These are phyloP conservation scores for Phataginus tetradactyla DNA, from an alignment of 2,797 vertebrate species.

Conservation along the genomic window DNA sequence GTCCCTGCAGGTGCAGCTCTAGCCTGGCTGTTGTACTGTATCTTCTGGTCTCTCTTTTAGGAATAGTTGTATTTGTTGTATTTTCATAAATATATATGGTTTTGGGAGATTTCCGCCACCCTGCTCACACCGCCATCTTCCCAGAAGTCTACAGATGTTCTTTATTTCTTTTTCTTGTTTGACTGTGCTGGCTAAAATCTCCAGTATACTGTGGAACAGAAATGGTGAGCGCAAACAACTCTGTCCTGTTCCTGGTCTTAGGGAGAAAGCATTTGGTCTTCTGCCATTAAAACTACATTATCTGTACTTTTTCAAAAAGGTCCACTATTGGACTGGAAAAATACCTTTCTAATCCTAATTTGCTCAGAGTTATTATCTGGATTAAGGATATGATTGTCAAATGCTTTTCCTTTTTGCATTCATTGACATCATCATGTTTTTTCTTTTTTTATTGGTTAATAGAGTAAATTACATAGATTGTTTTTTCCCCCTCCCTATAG, in stretches of 20 bases:
- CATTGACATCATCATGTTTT: background rate
- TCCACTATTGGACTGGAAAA: background rate
- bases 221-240: background rate
- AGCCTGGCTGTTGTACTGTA: too few relatives aligned
- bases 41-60: too few relatives aligned
- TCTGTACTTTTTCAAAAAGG: background rate
- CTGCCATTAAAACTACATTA: background rate
- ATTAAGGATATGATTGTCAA: background rate
- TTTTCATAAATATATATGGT: too few relatives aligned
- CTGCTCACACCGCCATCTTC: too few relatives aligned
- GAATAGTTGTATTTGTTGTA: too few relatives aligned
- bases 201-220: background rate
- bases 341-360: background rate
- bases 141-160: background rate
- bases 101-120: too few relatives aligned
- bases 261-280: background rate
- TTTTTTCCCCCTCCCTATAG: background rate
- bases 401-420: background rate
- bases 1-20: too few relatives aligned
- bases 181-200: background rate
- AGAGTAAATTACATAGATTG: background rate
- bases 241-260: background rate
- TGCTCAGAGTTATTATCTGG: background rate
- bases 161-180: background rate
- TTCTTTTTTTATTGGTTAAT: conserved; percentile 8